Evolutionary conservation across 2,113 vertebrate species (phyloP).

Genomic region (Pituophis catenifer): DNA sequence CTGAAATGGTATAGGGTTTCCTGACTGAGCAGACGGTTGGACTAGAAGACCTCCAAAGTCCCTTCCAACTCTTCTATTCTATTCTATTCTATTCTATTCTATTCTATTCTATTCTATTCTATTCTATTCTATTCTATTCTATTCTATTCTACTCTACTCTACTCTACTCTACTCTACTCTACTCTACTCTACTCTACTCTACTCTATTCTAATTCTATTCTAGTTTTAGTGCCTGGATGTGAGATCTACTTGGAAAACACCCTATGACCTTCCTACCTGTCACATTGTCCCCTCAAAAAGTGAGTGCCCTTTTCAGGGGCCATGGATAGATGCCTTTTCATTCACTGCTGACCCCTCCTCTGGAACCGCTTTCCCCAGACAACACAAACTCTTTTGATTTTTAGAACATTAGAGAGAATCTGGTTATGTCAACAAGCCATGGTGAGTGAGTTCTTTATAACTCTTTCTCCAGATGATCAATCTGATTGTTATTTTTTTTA

Average conservation of each 20-base stretch:
- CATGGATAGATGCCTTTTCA: neutral
- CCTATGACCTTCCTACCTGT: neutral
- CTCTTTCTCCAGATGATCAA: neutral
- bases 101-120: too few species aligned
- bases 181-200: too few species aligned
- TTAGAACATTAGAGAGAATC: neutral
- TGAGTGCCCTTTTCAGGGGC: neutral
- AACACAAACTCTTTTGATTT: neutral
- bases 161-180: too few species aligned
- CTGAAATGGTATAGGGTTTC: too few species aligned
- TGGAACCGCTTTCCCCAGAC: neutral
- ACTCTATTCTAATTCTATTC: too few species aligned
- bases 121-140: too few species aligned
- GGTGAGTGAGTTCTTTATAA: neutral
- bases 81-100: fast-evolving
- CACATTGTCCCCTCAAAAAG: neutral
- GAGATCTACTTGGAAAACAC: neutral
- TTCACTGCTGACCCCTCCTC: neutral
- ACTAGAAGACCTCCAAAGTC: too few species aligned
- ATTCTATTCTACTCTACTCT: too few species aligned
- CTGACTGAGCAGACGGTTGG: too few species aligned
- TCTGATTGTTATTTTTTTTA: neutral
- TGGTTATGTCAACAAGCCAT: neutral
- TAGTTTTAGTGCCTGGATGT: neutral
- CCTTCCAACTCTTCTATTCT: too few species aligned